A percentile compares a stretch with the other conserved stretches of the same genome.
phyloP scores from a whole-genome alignment of 2,113 vertebrate genomes.

The Hippocampus comes region DNA sequence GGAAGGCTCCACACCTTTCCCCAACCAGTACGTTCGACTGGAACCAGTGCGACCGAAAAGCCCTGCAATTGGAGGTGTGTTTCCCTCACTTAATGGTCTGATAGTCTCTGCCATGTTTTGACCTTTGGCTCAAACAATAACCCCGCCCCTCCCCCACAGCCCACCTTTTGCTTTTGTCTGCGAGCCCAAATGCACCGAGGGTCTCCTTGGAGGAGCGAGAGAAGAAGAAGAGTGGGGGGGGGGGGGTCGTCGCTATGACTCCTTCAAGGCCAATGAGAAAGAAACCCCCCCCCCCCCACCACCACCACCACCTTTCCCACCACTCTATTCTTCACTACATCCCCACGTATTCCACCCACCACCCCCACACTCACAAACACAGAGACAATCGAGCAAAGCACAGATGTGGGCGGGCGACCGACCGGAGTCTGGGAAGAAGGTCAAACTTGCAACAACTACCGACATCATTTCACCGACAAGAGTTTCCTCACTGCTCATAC shows the following conservation, averaged over 20 bases:
- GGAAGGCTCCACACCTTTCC: conserved; percentile 42
- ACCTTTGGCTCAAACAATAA: conserved; percentile 63
- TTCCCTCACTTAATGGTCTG: conserved; percentile 64
- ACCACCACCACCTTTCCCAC: neutral
- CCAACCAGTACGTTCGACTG: conserved; percentile 48
- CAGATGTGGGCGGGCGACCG: conserved; percentile 36
- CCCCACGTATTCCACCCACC: conserved; percentile 34
- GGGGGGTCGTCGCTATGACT: conserved; percentile 1
- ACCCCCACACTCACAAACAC: conserved; percentile 48
- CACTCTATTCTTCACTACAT: conserved; percentile 36
- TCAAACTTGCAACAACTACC: conserved; percentile 46
- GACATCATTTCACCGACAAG: conserved; percentile 47
- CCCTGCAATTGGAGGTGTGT: conserved; percentile 62
- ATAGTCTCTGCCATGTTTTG: conserved; percentile 67
- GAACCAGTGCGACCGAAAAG: conserved; percentile 51
- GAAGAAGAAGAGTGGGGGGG: neutral
- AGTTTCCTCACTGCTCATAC: conserved; percentile 24
- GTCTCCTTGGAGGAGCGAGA: conserved; percentile 4
- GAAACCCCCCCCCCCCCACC: conserved; percentile 9
- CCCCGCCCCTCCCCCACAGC: conserved; percentile 14
- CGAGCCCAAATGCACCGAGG: neutral
- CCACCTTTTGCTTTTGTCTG: conserved; percentile 7
- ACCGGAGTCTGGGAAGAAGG: conserved; percentile 46
- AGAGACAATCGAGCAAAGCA: conserved; percentile 52
- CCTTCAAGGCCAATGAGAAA: conserved; percentile 2